Base-by-base conservation (phyloP, 2,113 vertebrate genomes). In the Ochotona princeps region DNA sequence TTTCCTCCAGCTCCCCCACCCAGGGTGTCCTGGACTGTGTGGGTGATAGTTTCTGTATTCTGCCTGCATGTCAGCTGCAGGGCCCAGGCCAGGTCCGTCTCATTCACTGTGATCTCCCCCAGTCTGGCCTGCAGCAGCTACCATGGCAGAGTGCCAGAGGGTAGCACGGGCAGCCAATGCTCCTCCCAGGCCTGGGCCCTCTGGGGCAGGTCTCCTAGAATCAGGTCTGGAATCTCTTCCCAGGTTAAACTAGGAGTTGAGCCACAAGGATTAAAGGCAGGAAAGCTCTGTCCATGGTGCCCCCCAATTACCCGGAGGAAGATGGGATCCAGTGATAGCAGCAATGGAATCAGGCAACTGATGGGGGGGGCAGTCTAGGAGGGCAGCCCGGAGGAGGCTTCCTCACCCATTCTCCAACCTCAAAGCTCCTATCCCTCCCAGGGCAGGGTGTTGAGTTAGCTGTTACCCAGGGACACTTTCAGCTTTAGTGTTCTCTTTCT, bases 21-120 rank as follows among this genome's bases (percentile, higher is more conserved):
- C 1, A 20, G 38, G 5, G 30, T 57, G 9, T 14, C 28, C 21
- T 4, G 4, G 57, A 6, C 9, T 44, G 11, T 21, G 15, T 11
- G 2, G 35, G 63, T 1, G 2, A 18, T 26, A 32, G 38, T 20
- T 72, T 84, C 32, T 30, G 21, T 44, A 44, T 6, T 44, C 38
- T 44, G 38, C n/a, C n/a, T n/a, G n/a, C n/a, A n/a, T n/a, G n/a
- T n/a, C n/a, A n/a, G n/a, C n/a, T n/a, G n/a, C n/a, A n/a, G 65
- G 35, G 8, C 18, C 9, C 60, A 32, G 38, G 11, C 11, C 44
- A 87, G 32, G 28, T 28, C 57, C 7, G 28, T 30, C 54, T 25
- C 13, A 5, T 12, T 12, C n/a, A 11, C 26, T 0, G 0, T 0
- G 5, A 8, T 0, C 7, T 26, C 28, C 26, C 60, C n/a, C 1